Base-by-base conservation (phyloP, 2,888 invertebrate genomes). In the Sminthurinus aureus region DNA sequence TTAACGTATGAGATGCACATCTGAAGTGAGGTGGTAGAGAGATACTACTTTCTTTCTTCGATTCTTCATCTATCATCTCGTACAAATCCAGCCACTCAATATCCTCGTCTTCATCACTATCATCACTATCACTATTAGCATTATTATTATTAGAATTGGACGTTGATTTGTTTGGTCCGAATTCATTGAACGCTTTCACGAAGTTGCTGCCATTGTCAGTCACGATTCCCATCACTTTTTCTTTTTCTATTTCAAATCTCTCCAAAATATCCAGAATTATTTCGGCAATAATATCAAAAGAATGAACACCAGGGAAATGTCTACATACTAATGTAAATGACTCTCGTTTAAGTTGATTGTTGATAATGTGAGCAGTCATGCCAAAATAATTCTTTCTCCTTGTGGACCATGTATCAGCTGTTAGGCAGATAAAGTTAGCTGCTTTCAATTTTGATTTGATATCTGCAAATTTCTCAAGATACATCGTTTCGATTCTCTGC, bases 371-470 rank as follows among this genome's bases (percentile, higher is more conserved):
- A 11, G 9, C 66, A 6, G 66, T 66, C 66, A 66, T 66, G 20
- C 66, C 18, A 66, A 66, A 66, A 66, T 79, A 82, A 15, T 66
- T 74, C n/a, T 80, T 64, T 12, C 11, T 66, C 18, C 20, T 66
- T 66, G 15, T 66, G 15, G 84, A 81, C 84, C 84, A 84, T 0
- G 38, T 2, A 26, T 84, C 84, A 12, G 79, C 76, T 0, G 84
- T 82, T n/a, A 81, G 15, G 64, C 84, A 81, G 13, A 84, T 64
- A 38, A 71, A 69, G 0, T 84, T 26, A 12, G n/a, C 52, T 22
- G 12, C 64, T 0, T n/a, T n/a, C 18, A 84, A 20, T 12, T 12
- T 24, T 26, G 66, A 66, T 6, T 8, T 24, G 51, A 24, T 80
- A n/a, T 67, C 50, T 26, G 38, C 6, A 15, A 2, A 24, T 38